phyloP scores from a whole-genome alignment of 2,797 vertebrate genomes.

The Lacerta agilis region DNA sequence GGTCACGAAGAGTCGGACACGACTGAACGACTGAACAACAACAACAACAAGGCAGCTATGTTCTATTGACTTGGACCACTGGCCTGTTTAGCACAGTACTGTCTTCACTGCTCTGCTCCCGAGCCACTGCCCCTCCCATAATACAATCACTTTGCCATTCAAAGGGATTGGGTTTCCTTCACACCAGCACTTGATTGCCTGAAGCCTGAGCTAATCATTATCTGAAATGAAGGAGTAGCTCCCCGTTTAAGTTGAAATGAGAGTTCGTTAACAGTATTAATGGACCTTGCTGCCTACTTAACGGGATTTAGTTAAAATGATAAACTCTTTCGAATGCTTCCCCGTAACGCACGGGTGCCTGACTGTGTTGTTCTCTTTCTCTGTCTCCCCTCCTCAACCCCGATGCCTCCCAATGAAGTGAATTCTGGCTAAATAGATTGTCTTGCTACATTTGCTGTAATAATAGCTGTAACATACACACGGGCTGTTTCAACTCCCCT shows the following conservation, averaged over 20 bases:
- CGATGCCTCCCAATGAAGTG: constrained; percentile 4
- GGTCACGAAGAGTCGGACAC: too few relatives aligned
- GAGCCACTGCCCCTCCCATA: too few relatives aligned
- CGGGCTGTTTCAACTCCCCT: constrained; percentile 13
- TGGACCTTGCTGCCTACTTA: constrained; percentile 45
- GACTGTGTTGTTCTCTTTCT: background rate
- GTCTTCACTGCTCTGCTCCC: too few relatives aligned
- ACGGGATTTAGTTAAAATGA: constrained; percentile 50
- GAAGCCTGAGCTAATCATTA: constrained; percentile 48
- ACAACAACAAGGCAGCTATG: too few relatives aligned
- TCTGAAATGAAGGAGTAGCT: constrained; percentile 50
- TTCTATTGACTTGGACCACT: too few relatives aligned
- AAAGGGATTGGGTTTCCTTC: constrained; percentile 12
- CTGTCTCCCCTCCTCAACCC: background rate
- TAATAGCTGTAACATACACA: background rate
- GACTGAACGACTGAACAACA: too few relatives aligned
- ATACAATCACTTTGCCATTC: constrained; percentile 8
- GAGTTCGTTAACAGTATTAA: constrained; percentile 59
- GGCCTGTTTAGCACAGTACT: too few relatives aligned
- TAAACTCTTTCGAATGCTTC: constrained; percentile 42
- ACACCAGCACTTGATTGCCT: constrained; percentile 5
- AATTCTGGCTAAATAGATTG: constrained; percentile 15
- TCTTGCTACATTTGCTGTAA: constrained; percentile 21
- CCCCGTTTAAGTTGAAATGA: constrained; percentile 48
- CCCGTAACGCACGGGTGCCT: background rate